Evolutionary conservation across 2,113 vertebrate genomes (phyloP), one percentile per base, ranked within the genome.

Genomic region (Aviceda subcristata): DNA sequence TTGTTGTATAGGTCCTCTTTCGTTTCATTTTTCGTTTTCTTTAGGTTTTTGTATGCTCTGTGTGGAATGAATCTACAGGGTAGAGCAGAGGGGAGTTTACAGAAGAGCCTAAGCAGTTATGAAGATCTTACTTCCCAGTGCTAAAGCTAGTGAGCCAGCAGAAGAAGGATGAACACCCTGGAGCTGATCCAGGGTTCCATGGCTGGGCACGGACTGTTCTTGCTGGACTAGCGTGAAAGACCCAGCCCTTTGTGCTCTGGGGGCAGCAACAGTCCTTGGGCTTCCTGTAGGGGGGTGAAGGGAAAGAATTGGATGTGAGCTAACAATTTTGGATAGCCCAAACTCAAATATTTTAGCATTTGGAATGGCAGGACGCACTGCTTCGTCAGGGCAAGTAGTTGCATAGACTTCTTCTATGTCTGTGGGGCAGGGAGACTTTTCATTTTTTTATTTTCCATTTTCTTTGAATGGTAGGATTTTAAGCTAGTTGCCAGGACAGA

Each of bases 361-460:
- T 82, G 16, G 24, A 86, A 66, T 34, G 12, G 4, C 23, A 77
- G 38, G 11, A 63, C 4, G 43, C 45, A 64, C 7, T 9, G 36
- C 15, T 75, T 78, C 20, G 3, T 72, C 15, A 51, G 43, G 57
- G 19, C 5, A 60, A 19, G 55, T 79, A 60, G 5, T 74, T 53
- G 11, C 12, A 83, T 8, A 53, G 16, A 19, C 3, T 22, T 39
- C 8, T 50, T 67, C 23, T 29, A 3, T 48, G 20, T 38, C 27
- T 73, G 41, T 24, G 32, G 16, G 20, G 7, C 24, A 69, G 18
- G 27, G 12, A 59, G 7, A 24, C 27, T 56, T 84, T 80, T 71
- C 0, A 0, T 11, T 46, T 67, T 67, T 36, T 32, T 17, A 0
- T 23, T 9, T 51, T 59, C 2, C 3, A 62, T 46, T 68, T 77